Evolutionary conservation across 30 jellyfish, hydroid and myxozoan species (phyloP).

Genomic region (Chironex yamaguchii): DNA sequence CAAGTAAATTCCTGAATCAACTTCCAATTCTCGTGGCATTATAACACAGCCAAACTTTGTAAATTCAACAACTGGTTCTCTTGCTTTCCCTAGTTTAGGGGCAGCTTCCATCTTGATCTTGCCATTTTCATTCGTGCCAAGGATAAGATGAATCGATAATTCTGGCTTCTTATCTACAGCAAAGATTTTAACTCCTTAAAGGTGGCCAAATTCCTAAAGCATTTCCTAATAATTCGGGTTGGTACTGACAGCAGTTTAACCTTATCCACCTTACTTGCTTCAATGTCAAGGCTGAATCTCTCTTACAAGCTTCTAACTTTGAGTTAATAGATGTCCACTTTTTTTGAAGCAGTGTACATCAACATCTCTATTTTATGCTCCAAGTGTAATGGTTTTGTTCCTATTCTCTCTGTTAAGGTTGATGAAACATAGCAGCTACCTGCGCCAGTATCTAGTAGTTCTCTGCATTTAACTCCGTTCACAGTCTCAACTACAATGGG

Average conservation of each 20-base stretch:
- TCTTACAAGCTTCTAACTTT: constrained; percentile 1
- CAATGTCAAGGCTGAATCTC: constrained; percentile 3
- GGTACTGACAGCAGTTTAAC: constrained; percentile 29
- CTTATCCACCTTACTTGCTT: constrained; percentile 49
- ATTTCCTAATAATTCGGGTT: constrained; percentile 49
- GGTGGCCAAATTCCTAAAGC: constrained; percentile 19
- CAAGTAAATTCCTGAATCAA: not conserved
- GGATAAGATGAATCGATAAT: constrained; percentile 38
- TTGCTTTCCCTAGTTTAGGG: constrained; percentile 49
- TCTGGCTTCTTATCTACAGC: constrained; percentile 15
- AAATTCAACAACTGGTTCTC: constrained; percentile 53
- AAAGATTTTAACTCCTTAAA: constrained; percentile 1
- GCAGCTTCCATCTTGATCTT: constrained; percentile 14
- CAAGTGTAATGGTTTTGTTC: not conserved
- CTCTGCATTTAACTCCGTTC: constrained; percentile 7
- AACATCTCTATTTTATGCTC: constrained; percentile 57
- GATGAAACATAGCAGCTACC: constrained; percentile 11
- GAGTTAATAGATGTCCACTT: constrained; percentile 17
- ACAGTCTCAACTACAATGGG: not conserved
- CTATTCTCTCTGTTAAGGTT: not conserved
- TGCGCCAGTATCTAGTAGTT: constrained; percentile 7
- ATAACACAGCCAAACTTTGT: constrained; percentile 40
- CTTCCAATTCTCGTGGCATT: constrained; percentile 3
- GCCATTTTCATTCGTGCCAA: constrained; percentile 46
- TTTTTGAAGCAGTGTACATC: constrained; percentile 24